phyloP scores from a whole-genome alignment of 2,888 invertebrate genomes.

The Pteria penguin region DNA sequence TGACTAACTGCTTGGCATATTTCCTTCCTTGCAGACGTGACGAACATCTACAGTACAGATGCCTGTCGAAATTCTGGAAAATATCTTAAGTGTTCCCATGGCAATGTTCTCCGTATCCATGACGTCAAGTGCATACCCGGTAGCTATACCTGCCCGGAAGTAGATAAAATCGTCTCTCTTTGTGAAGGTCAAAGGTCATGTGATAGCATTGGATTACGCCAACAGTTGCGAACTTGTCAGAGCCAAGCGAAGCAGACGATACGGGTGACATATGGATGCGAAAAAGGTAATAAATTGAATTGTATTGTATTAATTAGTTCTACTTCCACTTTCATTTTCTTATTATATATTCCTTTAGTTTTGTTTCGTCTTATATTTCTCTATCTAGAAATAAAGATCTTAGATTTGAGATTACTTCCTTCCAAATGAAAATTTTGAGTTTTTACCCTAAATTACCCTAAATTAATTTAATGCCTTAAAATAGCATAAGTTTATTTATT shows the following conservation, averaged over 20 bases:
- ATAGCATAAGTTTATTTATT: too few relatives aligned
- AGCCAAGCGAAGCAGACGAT: constrained; percentile 47
- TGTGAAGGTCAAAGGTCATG: constrained; percentile 59
- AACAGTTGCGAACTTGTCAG: constrained; percentile 54
- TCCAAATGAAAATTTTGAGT: too few relatives aligned
- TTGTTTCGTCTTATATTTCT: too few relatives aligned
- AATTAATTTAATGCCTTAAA: too few relatives aligned
- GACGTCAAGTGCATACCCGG: constrained; percentile 53
- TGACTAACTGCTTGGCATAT: too few relatives aligned
- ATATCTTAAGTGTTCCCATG: constrained; percentile 25
- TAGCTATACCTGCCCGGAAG: constrained; percentile 52
- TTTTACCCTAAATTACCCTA: too few relatives aligned
- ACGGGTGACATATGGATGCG: constrained; percentile 52
- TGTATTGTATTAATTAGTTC: too few relatives aligned
- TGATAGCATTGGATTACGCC: constrained; percentile 51
- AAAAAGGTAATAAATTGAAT: constrained; percentile 52
- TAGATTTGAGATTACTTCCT: too few relatives aligned
- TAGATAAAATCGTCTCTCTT: constrained; percentile 47
- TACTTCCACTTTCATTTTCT: too few relatives aligned
- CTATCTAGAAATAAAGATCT: too few relatives aligned
- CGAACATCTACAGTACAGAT: constrained; percentile 19
- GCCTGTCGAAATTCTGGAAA: constrained; percentile 38
- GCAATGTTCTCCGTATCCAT: constrained; percentile 32
- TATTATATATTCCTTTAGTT: too few relatives aligned
- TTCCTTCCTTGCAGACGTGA: background rate